phyloP scores from a whole-genome alignment of 2,113 vertebrate species.

The Petaurus breviceps region DNA sequence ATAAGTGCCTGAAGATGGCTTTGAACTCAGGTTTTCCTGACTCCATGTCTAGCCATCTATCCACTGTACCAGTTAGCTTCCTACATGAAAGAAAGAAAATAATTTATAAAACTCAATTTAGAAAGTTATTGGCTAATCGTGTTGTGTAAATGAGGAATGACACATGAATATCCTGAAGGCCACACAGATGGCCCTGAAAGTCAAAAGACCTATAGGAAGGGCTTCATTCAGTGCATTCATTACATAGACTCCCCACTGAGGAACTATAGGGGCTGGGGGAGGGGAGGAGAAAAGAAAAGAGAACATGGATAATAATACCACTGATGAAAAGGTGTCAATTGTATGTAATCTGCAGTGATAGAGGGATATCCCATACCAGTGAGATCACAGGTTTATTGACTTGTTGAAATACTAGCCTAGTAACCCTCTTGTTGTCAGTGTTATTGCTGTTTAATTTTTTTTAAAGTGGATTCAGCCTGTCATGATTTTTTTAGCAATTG shows the following conservation, averaged over 20 bases:
- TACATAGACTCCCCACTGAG: background rate
- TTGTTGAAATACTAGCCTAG: background rate
- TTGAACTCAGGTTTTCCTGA: too few species aligned
- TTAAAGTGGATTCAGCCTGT: background rate
- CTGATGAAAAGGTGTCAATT: background rate
- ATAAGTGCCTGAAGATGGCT: too few species aligned
- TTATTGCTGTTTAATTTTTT: too few species aligned
- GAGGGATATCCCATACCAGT: background rate
- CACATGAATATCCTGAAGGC: background rate
- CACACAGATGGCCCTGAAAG: background rate
- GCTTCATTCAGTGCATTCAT: background rate
- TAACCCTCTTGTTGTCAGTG: background rate
- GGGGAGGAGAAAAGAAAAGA: background rate
- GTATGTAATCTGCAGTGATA: background rate
- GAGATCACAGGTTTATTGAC: background rate
- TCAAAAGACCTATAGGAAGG: background rate
- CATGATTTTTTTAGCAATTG: background rate
- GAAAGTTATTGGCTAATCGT: background rate
- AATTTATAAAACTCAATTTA: too few species aligned
- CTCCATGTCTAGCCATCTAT: too few species aligned
- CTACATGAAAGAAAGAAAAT: too few species aligned
- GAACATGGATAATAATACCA: background rate
- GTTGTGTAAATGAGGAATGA: background rate
- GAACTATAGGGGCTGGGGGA: background rate
- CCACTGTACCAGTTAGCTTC: too few species aligned